Percentiles rank a stretch among this genome's conserved stretches.
Conservation (phyloP, 2,797 vertebrate species). For the Chaetophractus vellerosus region DNA sequence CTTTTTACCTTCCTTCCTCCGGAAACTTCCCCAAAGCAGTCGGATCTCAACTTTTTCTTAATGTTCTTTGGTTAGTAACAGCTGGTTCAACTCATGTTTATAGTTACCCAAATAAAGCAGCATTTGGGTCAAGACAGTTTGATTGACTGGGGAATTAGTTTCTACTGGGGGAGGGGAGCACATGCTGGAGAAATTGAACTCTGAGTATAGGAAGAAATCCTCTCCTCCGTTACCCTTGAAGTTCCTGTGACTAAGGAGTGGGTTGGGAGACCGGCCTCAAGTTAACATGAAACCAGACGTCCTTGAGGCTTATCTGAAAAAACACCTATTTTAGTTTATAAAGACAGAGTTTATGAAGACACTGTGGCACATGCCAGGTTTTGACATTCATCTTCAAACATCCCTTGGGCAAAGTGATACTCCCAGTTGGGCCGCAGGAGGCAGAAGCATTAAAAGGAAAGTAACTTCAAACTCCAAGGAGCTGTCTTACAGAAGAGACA, state of each 20-base stretch:
- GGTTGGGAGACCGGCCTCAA: not conserved
- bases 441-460: not conserved
- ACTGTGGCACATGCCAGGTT: not conserved
- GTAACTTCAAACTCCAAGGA: not conserved
- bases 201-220: not conserved
- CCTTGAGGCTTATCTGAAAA: not conserved
- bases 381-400: not conserved
- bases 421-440: not conserved
- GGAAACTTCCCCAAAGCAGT: not conserved
- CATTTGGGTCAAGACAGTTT: conserved; percentile 20
- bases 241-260: too few species aligned
- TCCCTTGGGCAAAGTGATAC: not conserved
- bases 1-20: not conserved
- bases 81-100: not conserved
- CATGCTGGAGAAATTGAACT: not conserved
- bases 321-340: not conserved
- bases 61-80: not conserved
- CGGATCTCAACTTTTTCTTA: not conserved
- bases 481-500: not conserved
- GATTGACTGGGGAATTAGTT: not conserved
- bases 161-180: not conserved
- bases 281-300: not conserved
- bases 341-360: not conserved
- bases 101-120: conserved; percentile 10
- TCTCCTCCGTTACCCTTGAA: not conserved